phyloP scores from a whole-genome alignment of 2,797 vertebrate genomes.

The Lepidocolaptes lacrymiger region DNA sequence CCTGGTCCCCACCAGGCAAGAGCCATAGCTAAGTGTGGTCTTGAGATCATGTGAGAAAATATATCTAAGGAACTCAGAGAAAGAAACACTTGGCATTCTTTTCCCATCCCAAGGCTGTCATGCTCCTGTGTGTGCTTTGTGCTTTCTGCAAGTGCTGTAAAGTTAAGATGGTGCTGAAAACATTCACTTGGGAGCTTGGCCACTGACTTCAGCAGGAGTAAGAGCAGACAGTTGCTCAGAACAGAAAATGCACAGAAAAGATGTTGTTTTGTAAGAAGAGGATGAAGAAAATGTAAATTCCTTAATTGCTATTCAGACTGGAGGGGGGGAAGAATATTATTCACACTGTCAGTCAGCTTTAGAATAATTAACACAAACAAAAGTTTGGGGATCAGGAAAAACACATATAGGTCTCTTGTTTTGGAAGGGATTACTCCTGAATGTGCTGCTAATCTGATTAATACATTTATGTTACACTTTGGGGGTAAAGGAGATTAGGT shows the following conservation, averaged over 20 bases:
- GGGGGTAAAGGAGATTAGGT: conserved; percentile 49
- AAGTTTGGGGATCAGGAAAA: conserved; percentile 34
- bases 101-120: neutral
- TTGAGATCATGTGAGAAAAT: neutral
- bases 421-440: conserved; percentile 42
- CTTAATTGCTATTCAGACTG: conserved; percentile 34
- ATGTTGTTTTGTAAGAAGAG: neutral
- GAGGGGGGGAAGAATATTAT: neutral
- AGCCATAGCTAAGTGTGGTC: neutral
- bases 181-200: neutral
- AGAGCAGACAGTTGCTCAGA: neutral
- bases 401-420: conserved; percentile 23
- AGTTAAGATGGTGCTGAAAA: neutral
- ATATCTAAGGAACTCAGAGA: neutral
- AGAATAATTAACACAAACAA: conserved; percentile 58
- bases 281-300: conserved; percentile 3
- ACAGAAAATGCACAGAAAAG: neutral
- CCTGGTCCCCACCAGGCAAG: neutral
- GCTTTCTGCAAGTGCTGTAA: neutral
- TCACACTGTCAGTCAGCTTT: conserved; percentile 15
- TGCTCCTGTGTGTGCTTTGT: neutral
- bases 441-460: conserved; percentile 50
- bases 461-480: conserved; percentile 41
- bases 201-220: neutral
- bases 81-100: neutral